Base-by-base conservation (phyloP, 2,113 vertebrate species). In the Natator depressus region DNA sequence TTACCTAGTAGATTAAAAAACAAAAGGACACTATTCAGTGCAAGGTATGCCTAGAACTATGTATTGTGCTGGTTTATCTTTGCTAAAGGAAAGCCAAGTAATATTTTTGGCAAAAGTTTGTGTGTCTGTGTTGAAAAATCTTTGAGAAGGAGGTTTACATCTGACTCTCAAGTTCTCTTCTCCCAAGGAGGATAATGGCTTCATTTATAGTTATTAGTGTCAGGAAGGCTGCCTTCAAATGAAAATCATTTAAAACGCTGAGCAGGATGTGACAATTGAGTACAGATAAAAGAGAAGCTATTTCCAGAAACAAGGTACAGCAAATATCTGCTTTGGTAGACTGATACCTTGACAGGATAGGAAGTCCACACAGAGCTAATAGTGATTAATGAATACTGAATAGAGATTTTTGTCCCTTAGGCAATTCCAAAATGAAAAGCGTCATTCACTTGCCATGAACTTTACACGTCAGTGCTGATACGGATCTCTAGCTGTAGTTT, bases 1-100 rank as follows among this genome's bases (percentile, higher is more conserved):
- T 93, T 95, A n/a, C 62, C 25, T 62, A 88, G 72, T 47, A 90
- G 90, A 96, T 93, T 91, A 96, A 94, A 88, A 91, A 90, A 85
- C 22, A 25, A 88, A 31, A 62, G 59, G 83, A 85, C 8, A 57
- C 4, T 69, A 59, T 5, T 5, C 50, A 92, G 86, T 49, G n/a
- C 29, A 88, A 78, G 31, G 89, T 20, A 65, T 12, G 35, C 31
- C 59, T 0, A 19, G 31, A 59, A 80, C 24, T 47, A 3, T 17
- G 24, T 24, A 24, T n/a, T 5, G 3, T 49, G 81, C 51, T 85
- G 72, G 78, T 93, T 81, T 86, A 85, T 55, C 72, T 97, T 86
- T 87, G 59, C 82, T 65, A 72, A 91, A 35, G 87, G 75, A 93
- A 29, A 79, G 65, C 83, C 88, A 95, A 42, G 54, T 93, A 91